phyloP scores from a whole-genome alignment of 2,888 invertebrate genomes.

The Biston stratarius region DNA sequence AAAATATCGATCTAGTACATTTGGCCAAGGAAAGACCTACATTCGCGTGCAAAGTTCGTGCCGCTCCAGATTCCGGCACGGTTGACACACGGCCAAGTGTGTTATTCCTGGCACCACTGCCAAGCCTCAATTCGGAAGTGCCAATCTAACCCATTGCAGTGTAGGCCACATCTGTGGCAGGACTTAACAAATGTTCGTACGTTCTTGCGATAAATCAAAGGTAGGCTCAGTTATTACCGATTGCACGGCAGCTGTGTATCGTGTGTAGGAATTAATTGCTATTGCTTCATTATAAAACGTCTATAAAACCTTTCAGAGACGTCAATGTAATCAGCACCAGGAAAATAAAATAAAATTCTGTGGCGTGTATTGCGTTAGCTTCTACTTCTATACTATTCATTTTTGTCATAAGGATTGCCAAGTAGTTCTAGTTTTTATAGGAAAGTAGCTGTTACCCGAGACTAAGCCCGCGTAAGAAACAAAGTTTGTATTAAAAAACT shows the following conservation, averaged over 20 bases:
- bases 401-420: too few relatives aligned
- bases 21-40: conserved; percentile 11
- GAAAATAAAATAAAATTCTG: too few relatives aligned
- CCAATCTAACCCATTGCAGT: conserved; percentile 31
- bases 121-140: conserved; percentile 38
- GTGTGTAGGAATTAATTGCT: conserved; percentile 2
- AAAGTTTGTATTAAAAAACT: too few relatives aligned
- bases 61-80: conserved; percentile 37
- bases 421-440: too few relatives aligned
- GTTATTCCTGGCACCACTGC: conserved; percentile 33
- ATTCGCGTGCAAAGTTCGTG: conserved; percentile 33
- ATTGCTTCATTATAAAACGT: neutral
- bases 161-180: conserved; percentile 30
- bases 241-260: neutral
- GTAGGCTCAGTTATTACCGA: conserved; percentile 6
- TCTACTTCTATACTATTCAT: too few relatives aligned
- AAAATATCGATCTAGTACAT: conserved; percentile 7
- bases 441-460: too few relatives aligned
- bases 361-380: too few relatives aligned
- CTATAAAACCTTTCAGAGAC: too few relatives aligned
- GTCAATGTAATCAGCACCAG: too few relatives aligned
- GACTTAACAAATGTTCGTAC: conserved; percentile 19
- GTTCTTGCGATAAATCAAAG: conserved; percentile 24
- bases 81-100: conserved; percentile 39
- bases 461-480: too few relatives aligned